phyloP scores from a whole-genome alignment of 2,888 invertebrate species.

The Phanerotoma sp. region DNA sequence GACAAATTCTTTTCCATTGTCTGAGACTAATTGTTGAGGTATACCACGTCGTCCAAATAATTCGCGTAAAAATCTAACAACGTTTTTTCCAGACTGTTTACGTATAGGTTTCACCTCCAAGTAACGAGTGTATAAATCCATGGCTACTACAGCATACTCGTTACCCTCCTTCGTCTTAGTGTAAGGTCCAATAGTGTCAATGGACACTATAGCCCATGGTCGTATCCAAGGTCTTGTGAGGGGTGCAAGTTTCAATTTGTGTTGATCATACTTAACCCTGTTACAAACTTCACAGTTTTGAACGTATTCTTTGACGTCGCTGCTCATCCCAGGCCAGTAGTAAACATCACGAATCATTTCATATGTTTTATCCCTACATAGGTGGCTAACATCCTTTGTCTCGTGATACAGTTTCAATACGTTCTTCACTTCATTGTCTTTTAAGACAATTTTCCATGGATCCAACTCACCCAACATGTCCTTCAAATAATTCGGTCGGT shows the following conservation, averaged over 20 bases:
- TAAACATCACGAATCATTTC: constrained; percentile 18
- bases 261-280: constrained; percentile 19
- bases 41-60: constrained; percentile 19
- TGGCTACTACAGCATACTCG: constrained; percentile 12
- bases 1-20: not conserved
- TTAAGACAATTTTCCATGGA: constrained; percentile 17
- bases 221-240: constrained; percentile 7
- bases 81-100: constrained; percentile 2
- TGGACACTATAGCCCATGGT: constrained; percentile 21
- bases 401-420: constrained; percentile 11
- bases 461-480: constrained; percentile 18
- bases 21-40: not conserved
- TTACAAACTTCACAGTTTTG: constrained; percentile 14
- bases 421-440: not conserved
- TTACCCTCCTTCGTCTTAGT: constrained; percentile 17
- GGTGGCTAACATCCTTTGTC: not conserved
- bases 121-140: constrained; percentile 20
- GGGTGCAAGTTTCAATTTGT: constrained; percentile 1
- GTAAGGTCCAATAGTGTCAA: constrained; percentile 10
- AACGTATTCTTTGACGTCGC: constrained; percentile 11
- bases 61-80: constrained; percentile 9
- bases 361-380: constrained; percentile 23
- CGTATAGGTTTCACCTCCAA: constrained; percentile 12
- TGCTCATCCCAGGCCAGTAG: constrained; percentile 21
- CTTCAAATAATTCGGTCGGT: constrained; percentile 14